Conservation (phyloP, 2,888 invertebrate genomes). For the Drosophila longiperda region DNA sequence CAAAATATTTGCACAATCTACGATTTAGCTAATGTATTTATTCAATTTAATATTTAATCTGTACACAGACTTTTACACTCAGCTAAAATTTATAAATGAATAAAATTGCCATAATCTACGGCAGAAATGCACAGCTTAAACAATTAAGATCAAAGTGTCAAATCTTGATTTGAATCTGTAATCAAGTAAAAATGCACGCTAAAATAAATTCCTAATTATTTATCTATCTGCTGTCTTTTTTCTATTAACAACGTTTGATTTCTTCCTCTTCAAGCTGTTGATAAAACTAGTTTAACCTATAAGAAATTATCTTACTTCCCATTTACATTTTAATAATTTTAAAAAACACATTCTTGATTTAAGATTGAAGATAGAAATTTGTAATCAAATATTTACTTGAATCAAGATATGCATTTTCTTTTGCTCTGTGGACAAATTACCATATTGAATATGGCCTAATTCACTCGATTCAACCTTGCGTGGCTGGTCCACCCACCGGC, state of each 20-base stretch:
- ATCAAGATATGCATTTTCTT: not conserved
- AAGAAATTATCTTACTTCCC: not conserved
- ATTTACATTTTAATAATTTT: not conserved
- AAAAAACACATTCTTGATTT: not conserved
- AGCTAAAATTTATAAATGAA: not conserved
- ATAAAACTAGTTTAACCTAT: not conserved
- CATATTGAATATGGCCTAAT: conserved; percentile 14
- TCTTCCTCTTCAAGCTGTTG: not conserved
- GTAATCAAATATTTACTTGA: not conserved
- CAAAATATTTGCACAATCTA: not conserved
- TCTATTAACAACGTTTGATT: not conserved
- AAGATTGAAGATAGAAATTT: not conserved
- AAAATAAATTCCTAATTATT: no score
- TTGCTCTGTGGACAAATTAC: not conserved
- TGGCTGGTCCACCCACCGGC: conserved; percentile 6
- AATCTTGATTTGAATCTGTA: not conserved
- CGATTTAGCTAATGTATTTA: not conserved
- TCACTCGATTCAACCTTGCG: conserved; percentile 4
- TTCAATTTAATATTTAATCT: not conserved
- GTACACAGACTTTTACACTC: not conserved
- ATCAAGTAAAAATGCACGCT: no score
- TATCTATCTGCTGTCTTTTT: not conserved
- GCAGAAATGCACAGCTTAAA: not conserved
- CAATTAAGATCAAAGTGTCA: not conserved
- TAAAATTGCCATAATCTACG: no score